Base-by-base conservation (phyloP, 37 sponge, comb jelly and placozoan species). In the Theonella swinhoei region DNA sequence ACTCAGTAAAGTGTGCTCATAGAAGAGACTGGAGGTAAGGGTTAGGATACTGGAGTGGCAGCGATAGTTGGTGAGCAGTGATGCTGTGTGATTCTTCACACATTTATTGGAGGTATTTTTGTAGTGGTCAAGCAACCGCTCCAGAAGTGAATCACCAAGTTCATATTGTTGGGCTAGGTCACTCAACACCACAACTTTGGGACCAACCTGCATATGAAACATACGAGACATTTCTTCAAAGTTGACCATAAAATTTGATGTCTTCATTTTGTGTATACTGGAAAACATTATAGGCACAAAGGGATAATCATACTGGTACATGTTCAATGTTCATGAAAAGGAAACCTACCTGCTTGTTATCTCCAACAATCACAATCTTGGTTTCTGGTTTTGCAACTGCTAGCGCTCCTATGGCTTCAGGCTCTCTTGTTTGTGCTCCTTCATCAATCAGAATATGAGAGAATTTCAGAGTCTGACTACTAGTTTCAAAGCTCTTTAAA, bases 61-160 rank as follows among this genome's bases (percentile, higher is more conserved):
- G 41, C 90, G 84, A 47, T 78, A 85, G 82, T 90, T 90, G 71
- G 81, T 90, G 35, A 90, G 72, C 14, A 90, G 85, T 25, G 85
- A 42, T 1, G 86, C 67, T 29, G 74, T 61, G 61, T 83, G 78
- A 25, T 19, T 39, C 1, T 4, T 63, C 17, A 29, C 29, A 4
- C 31, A 9, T 28, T 4, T 42, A 14, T 36, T 24, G 20, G 26
- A 32, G n/a, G n/a, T n/a, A n/a, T n/a, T n/a, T 9, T 83, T 66
- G 74, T 89, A 89, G 20, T 43, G 9, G 0, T 14, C 73, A 38
- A 54, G 34, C 1, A 86, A 66, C 41, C 90, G 33, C 43, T 83
- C 84, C 30, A 89, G 24, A 19, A 89, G 59, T 26, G 90, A 89
- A 1, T 0, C n/a, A 9, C 80, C 84, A 35, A 89, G 79, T 2